Evolutionary conservation across 2,888 invertebrate species (phyloP).

Genomic region (Caenorhabditis virilis): DNA sequence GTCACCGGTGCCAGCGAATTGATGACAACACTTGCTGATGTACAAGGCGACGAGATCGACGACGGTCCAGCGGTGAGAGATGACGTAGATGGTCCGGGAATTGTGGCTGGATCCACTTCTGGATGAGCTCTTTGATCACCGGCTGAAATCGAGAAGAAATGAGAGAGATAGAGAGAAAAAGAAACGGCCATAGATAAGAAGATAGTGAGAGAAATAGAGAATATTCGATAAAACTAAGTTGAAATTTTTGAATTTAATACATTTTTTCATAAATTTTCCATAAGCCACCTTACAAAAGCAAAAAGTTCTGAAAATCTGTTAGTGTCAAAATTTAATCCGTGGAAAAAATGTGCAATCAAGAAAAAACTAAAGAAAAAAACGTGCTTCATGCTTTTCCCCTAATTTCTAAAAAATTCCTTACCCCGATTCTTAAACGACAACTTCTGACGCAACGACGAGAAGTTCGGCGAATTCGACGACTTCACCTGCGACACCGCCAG

Average conservation of each 20-base stretch:
- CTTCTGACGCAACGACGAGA: constrained; percentile 30
- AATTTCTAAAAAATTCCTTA: too few relatives aligned
- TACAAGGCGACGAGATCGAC: neutral
- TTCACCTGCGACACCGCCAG: too few relatives aligned
- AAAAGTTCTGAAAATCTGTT: too few relatives aligned
- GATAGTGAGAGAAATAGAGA: neutral
- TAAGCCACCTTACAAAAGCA: too few relatives aligned
- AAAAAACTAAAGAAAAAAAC: too few relatives aligned
- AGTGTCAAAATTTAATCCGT: neutral
- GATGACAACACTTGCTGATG: neutral
- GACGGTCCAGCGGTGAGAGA: neutral
- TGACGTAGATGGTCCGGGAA: constrained; percentile 10
- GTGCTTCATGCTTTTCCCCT: too few relatives aligned
- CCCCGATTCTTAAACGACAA: constrained; percentile 43
- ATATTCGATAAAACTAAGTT: too few relatives aligned
- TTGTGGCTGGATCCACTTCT: constrained; percentile 45
- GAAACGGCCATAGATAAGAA: constrained; percentile 7
- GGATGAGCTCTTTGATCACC: constrained; percentile 66
- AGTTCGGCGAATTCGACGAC: constrained; percentile 21
- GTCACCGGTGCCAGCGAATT: constrained; percentile 17
- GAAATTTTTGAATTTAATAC: too few relatives aligned
- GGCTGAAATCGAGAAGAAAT: constrained; percentile 47
- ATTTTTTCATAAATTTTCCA: too few relatives aligned
- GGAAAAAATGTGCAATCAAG: neutral
- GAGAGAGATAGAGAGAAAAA: constrained; percentile 22